Evolutionary conservation across 1,140 invertebrate genomes (phyloP).

Genomic region (Aphaenogaster floridana): DNA sequence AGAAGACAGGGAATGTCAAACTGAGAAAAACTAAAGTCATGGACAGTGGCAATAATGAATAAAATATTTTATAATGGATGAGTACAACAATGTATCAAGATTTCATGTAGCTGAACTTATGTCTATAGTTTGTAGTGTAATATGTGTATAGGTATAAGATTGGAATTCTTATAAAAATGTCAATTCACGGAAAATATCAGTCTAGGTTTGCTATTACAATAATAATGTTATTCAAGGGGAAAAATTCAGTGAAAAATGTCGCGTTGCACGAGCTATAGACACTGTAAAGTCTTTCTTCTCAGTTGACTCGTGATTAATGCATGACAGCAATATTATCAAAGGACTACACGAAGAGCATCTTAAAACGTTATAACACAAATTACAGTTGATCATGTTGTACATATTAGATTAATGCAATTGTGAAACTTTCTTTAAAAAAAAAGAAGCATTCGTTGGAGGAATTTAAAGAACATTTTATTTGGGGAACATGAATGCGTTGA

Average conservation of each 20-base stretch:
- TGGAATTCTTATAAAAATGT: background rate
- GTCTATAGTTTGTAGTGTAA: background rate
- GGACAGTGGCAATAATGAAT: conserved; percentile 25
- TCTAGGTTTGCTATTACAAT: background rate
- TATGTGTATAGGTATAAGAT: background rate
- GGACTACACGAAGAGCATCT: background rate
- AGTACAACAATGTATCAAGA: conserved; percentile 4
- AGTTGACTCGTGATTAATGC: background rate
- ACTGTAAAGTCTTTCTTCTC: background rate
- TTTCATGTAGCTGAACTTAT: background rate
- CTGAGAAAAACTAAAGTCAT: background rate
- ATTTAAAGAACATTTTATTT: background rate
- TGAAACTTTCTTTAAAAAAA: background rate
- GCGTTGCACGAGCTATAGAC: background rate
- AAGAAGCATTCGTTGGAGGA: background rate
- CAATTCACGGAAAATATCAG: background rate
- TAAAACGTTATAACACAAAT: background rate
- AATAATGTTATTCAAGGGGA: background rate
- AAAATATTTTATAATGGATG: conserved; percentile 8
- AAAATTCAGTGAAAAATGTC: background rate
- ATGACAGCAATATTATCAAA: background rate
- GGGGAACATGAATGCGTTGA: background rate
- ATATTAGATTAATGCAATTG: background rate
- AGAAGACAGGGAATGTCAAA: background rate
- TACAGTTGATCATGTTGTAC: background rate